Evolutionary conservation across 1,140 invertebrate genomes (phyloP), one percentile per base, ranked within the genome.

Genomic region (Teleogryllus occipitalis): DNA sequence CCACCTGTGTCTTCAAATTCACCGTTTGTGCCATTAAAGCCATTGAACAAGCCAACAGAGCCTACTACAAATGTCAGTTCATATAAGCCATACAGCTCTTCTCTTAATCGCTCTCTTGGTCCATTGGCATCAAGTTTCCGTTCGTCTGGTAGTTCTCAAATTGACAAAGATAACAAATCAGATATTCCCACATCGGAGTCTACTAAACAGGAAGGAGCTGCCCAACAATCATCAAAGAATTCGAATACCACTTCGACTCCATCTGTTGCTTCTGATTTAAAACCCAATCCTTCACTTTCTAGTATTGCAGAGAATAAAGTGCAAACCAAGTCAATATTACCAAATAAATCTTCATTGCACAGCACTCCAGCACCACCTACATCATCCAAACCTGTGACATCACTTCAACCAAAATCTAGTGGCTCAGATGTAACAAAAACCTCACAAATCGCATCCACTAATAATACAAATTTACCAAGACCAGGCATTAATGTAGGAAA

Each of bases 21-120:
- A 10, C 15, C 75, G 12, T 39, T 15, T 47, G n/a, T 39, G n/a
- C 47, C 76, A 48, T 46, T 10, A 15, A n/a, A 7, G 18, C 10
- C 74, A 77, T 48, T 75, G 27, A 81, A 75, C 27, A 78, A 65
- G n/a, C 75, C 77, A 78, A 75, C 79, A 46, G 84, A 82, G 81
- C 79, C 83, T 74, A 79, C 78, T 47, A 46, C 76, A 8, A 75
- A 78, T 80, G 21, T 47, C 39, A 49, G 27, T 49, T 79, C 65
- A 78, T 82, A 83, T 79, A 86, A 86, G 80, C 85, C 86, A 3
- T 87, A 83, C 81, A 82, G 83, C 78, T 85, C 85, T n/a, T 79
- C 83, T 5, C 82, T 85, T 49, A 82, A 84, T n/a, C 76, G 85
- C 78, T 82, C 82, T 77, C 73, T 81, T 15, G 85, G 83, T 4